Evolutionary conservation across 2,113 vertebrate genomes (phyloP), one percentile per base, ranked within the genome.

Genomic region (Podarcis cretensis): DNA sequence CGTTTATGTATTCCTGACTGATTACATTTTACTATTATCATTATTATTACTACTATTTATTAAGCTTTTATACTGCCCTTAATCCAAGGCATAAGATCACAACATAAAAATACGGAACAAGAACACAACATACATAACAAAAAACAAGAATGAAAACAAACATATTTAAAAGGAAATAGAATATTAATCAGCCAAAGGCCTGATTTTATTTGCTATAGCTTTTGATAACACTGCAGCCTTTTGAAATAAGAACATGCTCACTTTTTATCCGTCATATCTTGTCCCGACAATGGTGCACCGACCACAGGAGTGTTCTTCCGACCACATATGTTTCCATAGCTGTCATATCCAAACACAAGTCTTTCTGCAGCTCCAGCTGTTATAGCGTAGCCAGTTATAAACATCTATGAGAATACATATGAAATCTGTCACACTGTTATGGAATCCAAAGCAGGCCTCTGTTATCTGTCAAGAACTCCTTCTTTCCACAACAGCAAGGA

Each of bases 301-400:
- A 95, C 86, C 57, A 98, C 94, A 0, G 97, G 97, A 78, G 92
- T 85, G 85, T 97, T 98, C 94, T 93, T 97, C 93, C 84, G 95
- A 85, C 97, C 97, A 93, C 97, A 98, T 75, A 97, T 9, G 1
- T 98, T 98, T 79, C 97, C 97, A 6, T 97, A 98, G 92, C 97
- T 98, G 95, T 98, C 97, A 12, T 97, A 96, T 84, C 97, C 97
- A 14, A 97, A 97, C 54, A 98, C 94, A 54, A 98, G 97, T 40
- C 97, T 96, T 92, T 94, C 96, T 6, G 97, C 83, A 0, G 97
- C 95, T 81, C 97, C 97, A 76, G 96, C 97, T 43, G 92, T 95
- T 89, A 97, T 57, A 10, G 97, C 95, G 86, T 96, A 98, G 91
- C 97, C 97, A 89, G 94, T 93, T 92, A 98, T 90, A 95, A 98